These are phyloP conservation scores for Maniola jurtina DNA, from an alignment of 1,140 invertebrate genomes.

Conservation along the genomic window DNA sequence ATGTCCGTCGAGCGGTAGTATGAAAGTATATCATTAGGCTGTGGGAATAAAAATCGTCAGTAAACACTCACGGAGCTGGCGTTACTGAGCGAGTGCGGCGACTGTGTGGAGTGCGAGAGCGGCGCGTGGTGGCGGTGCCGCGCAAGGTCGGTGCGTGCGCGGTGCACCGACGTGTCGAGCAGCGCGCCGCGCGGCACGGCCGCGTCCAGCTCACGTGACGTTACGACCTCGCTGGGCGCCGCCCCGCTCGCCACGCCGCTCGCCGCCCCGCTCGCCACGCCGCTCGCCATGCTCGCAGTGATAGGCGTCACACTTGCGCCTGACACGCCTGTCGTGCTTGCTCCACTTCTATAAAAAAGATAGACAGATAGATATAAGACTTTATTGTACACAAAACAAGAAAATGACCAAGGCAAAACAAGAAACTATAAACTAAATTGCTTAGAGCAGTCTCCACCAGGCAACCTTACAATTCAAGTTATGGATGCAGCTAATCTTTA, in stretches of 20 bases:
- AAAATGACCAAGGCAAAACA: too few species aligned
- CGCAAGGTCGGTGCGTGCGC: slow-evolving; percentile 93
- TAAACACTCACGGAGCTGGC: slow-evolving; percentile 82
- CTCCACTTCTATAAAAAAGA: slow-evolving; percentile 16
- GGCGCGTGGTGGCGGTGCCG: slow-evolving; percentile 73
- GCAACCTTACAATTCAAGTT: too few species aligned
- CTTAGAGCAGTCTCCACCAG: too few species aligned
- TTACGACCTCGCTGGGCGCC: slow-evolving; percentile 17
- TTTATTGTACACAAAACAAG: too few species aligned
- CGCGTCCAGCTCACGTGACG: slow-evolving; percentile 86
- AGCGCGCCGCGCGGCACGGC: slow-evolving; percentile 90
- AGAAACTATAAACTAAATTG: too few species aligned
- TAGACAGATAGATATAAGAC: too few species aligned
- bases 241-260: slow-evolving; percentile 1
- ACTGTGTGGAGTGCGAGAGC: slow-evolving; percentile 53
- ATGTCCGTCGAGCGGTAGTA: too few species aligned
- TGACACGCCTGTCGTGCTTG: slow-evolving; percentile 13
- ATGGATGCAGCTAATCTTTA: too few species aligned
- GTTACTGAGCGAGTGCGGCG: slow-evolving; percentile 79
- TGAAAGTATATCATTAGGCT: too few species aligned
- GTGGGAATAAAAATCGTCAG: neutral
- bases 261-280: slow-evolving; percentile 16
- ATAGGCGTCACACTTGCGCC: slow-evolving; percentile 1
- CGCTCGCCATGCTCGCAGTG: slow-evolving; percentile 2
- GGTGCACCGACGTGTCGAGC: slow-evolving; percentile 91